phyloP scores from a whole-genome alignment of 2,888 invertebrate species.

The Chrysolina haemoptera region DNA sequence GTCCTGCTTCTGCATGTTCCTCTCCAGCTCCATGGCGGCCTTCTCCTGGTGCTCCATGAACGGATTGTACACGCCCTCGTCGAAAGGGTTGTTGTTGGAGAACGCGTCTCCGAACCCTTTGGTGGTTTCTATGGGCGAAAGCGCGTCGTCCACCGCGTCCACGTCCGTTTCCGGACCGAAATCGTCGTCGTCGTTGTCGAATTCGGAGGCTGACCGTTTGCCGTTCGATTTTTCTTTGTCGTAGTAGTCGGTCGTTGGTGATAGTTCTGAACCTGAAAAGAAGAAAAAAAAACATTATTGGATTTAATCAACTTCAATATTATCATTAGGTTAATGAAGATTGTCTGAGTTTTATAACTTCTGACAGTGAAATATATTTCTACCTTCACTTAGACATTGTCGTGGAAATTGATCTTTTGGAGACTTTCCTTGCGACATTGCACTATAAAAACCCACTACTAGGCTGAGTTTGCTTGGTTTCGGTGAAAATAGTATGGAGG shows the following conservation, averaged over 20 bases:
- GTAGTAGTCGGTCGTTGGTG: slow-evolving; percentile 50
- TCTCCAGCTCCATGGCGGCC: slow-evolving; percentile 56
- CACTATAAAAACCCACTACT: too few relatives aligned
- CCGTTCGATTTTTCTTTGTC: slow-evolving; percentile 59
- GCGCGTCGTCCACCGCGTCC: slow-evolving; percentile 76
- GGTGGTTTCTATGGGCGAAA: slow-evolving; percentile 58
- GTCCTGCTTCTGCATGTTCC: slow-evolving; percentile 44
- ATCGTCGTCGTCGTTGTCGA: slow-evolving; percentile 73
- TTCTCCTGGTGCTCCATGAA: slow-evolving; percentile 61
- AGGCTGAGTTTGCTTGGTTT: too few relatives aligned
- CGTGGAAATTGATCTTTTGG: too few relatives aligned
- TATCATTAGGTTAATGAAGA: too few relatives aligned
- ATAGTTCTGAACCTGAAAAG: slow-evolving; percentile 51
- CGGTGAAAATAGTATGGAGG: too few relatives aligned
- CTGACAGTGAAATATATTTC: too few relatives aligned
- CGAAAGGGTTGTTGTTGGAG: slow-evolving; percentile 50
- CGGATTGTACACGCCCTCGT: slow-evolving; percentile 59
- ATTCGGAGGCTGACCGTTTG: slow-evolving; percentile 56
- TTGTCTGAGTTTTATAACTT: too few relatives aligned
- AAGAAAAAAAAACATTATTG: too few relatives aligned
- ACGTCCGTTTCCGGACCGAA: slow-evolving; percentile 85
- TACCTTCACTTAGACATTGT: too few relatives aligned
- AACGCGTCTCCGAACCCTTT: slow-evolving; percentile 63
- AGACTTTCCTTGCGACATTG: too few relatives aligned
- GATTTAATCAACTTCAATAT: too few relatives aligned